A percentile compares a stretch with the other conserved stretches of the same genome.
These are phyloP conservation scores for Polymixis flavicincta DNA, from an alignment of 2,888 invertebrate species.

Conservation along the genomic window DNA sequence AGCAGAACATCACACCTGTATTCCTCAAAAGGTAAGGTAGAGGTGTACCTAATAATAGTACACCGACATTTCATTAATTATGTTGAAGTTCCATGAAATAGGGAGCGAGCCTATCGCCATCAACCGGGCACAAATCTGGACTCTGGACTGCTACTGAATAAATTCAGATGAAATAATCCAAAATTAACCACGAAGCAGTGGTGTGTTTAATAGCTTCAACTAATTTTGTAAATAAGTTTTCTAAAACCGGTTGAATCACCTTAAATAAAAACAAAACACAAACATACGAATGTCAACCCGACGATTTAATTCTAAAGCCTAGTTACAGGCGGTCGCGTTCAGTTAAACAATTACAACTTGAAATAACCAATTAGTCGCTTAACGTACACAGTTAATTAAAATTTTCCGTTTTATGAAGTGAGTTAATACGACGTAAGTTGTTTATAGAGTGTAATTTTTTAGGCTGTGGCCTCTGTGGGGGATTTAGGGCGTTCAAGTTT, in stretches of 20 bases:
- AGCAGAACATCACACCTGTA: too few species aligned
- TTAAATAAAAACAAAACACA: neutral
- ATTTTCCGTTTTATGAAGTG: slow-evolving; percentile 62
- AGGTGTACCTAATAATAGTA: too few species aligned
- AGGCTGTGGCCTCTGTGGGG: slow-evolving; percentile 28
- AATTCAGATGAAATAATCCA: neutral
- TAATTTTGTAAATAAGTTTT: neutral
- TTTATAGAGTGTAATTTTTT: slow-evolving; percentile 52
- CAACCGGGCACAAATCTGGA: too few species aligned
- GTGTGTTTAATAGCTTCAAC: neutral
- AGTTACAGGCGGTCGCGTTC: slow-evolving; percentile 35
- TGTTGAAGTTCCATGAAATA: too few species aligned
- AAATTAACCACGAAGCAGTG: neutral
- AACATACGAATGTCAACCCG: neutral
- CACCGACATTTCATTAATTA: too few species aligned
- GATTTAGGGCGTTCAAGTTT: slow-evolving; percentile 17
- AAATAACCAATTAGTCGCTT: slow-evolving; percentile 60
- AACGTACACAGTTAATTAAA: slow-evolving; percentile 62
- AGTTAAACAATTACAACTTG: slow-evolving; percentile 51
- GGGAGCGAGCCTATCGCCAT: too few species aligned
- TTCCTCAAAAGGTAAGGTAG: too few species aligned
- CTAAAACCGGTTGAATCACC: neutral
- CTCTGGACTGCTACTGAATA: too few species aligned
- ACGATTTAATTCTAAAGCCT: slow-evolving; percentile 22
- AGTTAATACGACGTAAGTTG: slow-evolving; percentile 49